Evolutionary conservation across 2,888 invertebrate species (phyloP), one percentile per base, ranked within the genome.

Genomic region (Seladonia tumulorum): DNA sequence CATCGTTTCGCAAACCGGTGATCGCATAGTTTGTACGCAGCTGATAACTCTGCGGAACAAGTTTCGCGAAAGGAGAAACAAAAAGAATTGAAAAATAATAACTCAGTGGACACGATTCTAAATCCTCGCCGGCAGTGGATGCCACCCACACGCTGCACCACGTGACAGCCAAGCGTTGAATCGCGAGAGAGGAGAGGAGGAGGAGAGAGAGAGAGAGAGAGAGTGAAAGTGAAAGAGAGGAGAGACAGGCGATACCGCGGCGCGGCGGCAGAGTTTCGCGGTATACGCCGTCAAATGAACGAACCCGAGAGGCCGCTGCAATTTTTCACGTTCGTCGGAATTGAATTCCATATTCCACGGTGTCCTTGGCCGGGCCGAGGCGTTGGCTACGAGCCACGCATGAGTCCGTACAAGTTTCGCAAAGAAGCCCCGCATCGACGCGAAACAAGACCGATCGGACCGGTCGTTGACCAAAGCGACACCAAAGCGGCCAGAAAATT

Each of bases 391-490:
- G 79, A 83, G 79, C 83, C 29, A 72, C 79, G 72, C 66, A 70
- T 73, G 85, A 84, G 79, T 84, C 85, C 79, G 83, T 85, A 76
- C 84, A 85, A 85, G 70, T 84, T 66, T 35, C 66, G 16, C 35
- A 7, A 68, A 25, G 83, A 83, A 83, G 73, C 83, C 83, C 75
- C 45, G 42, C 42, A 25, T n/a, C n/a, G 45, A 8, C 49, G 42
- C 60, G 18, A 29, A 39, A 39, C 68, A 39, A 8, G 39, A 68
- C 39, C 39, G 68, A 68, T 39, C 39, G n/a, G 39, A 22, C 39
- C 68, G 35, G 35, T 18, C 16, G 8, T 29, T 42, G 45, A 7
- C 16, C 53, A 39, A 7, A 5, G 18, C 4, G 4, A 16, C 47
- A 22, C 49, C 49, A 49, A 53, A 53, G 2, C 8, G 22, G 8